Evolutionary conservation across 1,140 invertebrate species (phyloP).

Genomic region (Cyrtorhinus lividipennis): DNA sequence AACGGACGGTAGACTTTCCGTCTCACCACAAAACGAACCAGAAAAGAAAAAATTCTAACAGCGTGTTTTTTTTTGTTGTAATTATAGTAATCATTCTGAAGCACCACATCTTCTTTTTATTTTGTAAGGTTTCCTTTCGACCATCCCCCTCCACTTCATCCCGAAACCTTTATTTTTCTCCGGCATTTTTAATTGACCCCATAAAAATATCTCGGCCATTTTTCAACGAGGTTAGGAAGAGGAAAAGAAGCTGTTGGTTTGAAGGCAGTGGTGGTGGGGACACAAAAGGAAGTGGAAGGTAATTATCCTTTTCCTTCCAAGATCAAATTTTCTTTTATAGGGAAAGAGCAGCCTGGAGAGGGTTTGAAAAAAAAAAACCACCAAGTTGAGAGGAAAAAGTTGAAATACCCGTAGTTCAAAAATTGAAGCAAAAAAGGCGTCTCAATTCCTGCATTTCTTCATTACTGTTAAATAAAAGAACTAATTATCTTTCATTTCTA

Average conservation of each 20-base stretch:
- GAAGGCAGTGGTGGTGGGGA: too few relatives aligned
- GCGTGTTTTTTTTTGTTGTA: slow-evolving; percentile 13
- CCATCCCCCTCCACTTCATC: background rate
- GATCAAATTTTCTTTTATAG: slow-evolving; percentile 4
- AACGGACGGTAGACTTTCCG: too few relatives aligned
- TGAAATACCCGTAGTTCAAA: too few relatives aligned
- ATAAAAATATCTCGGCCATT: background rate
- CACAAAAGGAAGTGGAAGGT: background rate
- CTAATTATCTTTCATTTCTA: background rate
- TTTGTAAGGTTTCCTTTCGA: background rate
- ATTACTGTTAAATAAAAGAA: background rate
- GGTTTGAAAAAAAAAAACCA: slow-evolving; percentile 8
- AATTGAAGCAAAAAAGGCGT: background rate
- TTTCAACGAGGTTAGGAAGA: background rate
- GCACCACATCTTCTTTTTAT: background rate
- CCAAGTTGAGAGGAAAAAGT: background rate
- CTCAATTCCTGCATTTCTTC: slow-evolving; percentile 6
- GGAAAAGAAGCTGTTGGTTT: background rate
- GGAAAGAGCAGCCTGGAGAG: slow-evolving; percentile 5
- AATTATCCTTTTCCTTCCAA: background rate
- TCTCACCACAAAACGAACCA: too few relatives aligned
- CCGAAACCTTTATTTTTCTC: background rate
- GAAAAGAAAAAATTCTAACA: too few relatives aligned
- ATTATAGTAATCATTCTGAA: slow-evolving; percentile 11
- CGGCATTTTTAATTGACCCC: background rate